phyloP scores from a whole-genome alignment of 2,797 vertebrate species.

The Mormyrops boulengeri region DNA sequence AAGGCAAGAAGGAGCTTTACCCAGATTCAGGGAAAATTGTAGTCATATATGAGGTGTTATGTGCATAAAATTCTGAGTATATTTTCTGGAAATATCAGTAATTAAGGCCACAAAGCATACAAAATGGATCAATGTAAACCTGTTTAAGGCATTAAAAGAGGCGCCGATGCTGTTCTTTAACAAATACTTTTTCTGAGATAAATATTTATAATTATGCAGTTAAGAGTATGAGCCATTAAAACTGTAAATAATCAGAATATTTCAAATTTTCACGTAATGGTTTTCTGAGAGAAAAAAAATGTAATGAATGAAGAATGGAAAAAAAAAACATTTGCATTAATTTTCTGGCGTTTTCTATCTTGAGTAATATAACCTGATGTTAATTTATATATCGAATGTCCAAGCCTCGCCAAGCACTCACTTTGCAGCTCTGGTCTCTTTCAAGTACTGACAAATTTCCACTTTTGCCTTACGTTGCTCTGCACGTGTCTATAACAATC shows the following conservation, averaged over 20 bases:
- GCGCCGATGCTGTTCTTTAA: too few species aligned
- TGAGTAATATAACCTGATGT: neutral
- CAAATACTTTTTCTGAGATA: neutral
- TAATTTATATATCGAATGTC: neutral
- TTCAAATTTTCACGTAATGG: neutral
- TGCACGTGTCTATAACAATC: neutral
- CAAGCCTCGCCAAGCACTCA: neutral
- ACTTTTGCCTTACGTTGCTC: neutral
- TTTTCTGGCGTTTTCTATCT: neutral
- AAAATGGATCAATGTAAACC: neutral
- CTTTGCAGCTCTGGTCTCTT: neutral
- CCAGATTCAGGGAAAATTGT: neutral
- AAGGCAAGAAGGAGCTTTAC: neutral
- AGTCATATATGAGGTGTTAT: neutral
- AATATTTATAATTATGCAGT: neutral
- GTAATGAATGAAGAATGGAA: neutral
- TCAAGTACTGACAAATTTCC: neutral
- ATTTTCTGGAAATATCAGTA: neutral
- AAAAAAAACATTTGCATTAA: neutral
- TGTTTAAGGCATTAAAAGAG: neutral
- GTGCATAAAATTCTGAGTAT: neutral
- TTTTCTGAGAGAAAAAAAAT: neutral
- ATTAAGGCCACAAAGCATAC: neutral
- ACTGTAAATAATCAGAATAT: neutral
- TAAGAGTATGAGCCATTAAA: neutral